Conservation (phyloP, 2,888 invertebrate species). For the Hypomecis punctinalis region DNA sequence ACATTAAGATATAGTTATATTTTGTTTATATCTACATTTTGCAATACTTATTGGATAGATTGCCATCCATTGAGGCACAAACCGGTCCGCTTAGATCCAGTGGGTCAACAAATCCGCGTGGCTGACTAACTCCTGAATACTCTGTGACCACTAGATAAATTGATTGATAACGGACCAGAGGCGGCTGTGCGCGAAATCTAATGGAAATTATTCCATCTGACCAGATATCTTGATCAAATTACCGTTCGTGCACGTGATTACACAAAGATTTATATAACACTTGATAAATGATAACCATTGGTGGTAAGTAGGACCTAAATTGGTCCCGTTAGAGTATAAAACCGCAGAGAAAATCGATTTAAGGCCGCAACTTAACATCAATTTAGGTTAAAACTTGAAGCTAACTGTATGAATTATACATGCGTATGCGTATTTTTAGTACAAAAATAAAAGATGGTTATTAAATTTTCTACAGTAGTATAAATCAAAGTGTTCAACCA, state of each 20-base stretch:
- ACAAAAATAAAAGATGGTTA: no score
- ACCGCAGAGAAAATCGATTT: conserved; percentile 6
- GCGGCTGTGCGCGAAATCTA: conserved; percentile 73
- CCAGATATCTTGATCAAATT: conserved; percentile 65
- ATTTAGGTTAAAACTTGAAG: no score
- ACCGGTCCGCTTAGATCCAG: conserved; percentile 65
- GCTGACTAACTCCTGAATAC: conserved; percentile 52
- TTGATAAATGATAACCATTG: conserved; percentile 47
- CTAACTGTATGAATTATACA: no score
- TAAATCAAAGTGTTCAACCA: no score
- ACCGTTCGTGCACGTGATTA: conserved; percentile 57
- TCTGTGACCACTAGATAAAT: conserved; percentile 67
- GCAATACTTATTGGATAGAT: conserved; percentile 62
- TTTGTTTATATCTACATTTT: conserved; percentile 32
- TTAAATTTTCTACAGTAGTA: no score
- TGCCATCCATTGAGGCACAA: conserved; percentile 62
- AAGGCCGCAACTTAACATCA: no score
- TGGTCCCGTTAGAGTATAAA: conserved; percentile 25
- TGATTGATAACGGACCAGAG: conserved; percentile 77
- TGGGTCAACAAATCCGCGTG: conserved; percentile 71
- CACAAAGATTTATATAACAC: conserved; percentile 58
- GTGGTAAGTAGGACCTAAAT: conserved; percentile 12
- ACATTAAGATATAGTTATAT: conserved; percentile 17
- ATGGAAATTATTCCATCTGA: conserved; percentile 71
- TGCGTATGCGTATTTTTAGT: no score